Evolutionary conservation across 1,140 invertebrate genomes (phyloP).

Genomic region (Chymomyza costata): DNA sequence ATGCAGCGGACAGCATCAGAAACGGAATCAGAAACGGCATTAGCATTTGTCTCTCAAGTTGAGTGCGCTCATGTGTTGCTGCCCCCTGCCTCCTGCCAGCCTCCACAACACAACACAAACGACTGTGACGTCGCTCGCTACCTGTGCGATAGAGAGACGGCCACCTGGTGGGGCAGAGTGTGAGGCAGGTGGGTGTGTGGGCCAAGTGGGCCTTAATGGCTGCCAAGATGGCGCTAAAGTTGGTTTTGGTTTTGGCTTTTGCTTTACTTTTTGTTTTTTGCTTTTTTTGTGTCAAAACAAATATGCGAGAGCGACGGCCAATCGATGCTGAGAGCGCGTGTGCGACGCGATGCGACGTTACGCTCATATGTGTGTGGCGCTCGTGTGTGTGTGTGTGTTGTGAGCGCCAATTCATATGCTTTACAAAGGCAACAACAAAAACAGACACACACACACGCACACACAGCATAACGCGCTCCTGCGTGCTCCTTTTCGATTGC

Average conservation of each 20-base stretch:
- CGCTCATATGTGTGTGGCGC: slow-evolving; percentile 35
- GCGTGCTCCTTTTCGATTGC: no score
- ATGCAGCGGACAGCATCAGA: slow-evolving; percentile 29
- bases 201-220: neutral
- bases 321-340: slow-evolving; percentile 66
- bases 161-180: no score
- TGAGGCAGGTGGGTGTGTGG: slow-evolving; percentile 4
- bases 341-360: no score
- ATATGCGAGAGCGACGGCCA: slow-evolving; percentile 62
- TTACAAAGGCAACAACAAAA: slow-evolving; percentile 34
- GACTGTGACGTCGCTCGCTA: slow-evolving; percentile 29
- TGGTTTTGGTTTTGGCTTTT: no score
- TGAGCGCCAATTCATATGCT: slow-evolving; percentile 56
- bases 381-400: slow-evolving; percentile 24
- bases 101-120: no score
- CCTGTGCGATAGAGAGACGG: slow-evolving; percentile 1
- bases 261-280: no score
- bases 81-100: no score
- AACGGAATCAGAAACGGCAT: no score
- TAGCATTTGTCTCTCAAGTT: neutral
- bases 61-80: no score
- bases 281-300: no score
- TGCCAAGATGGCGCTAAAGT: slow-evolving; percentile 22
- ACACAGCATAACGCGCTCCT: no score
- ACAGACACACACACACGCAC: no score